A percentile compares a stretch with the other conserved stretches of the same genome.
Conservation (phyloP, 2,888 invertebrate species). For the Acleris cristana region DNA sequence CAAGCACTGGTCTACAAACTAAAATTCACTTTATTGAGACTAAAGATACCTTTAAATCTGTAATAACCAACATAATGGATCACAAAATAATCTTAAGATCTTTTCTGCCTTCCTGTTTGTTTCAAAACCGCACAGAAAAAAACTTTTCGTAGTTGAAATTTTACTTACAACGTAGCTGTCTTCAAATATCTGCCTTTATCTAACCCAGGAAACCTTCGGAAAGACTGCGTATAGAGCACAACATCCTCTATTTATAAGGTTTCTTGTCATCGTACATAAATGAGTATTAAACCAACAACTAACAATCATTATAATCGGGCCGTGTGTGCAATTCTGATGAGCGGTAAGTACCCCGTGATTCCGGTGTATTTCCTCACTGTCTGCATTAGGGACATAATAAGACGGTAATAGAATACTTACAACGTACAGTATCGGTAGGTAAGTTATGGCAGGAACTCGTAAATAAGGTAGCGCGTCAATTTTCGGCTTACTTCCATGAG, state of each 20-base stretch:
- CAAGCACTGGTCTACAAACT: too few relatives aligned
- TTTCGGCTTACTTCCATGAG: too few relatives aligned
- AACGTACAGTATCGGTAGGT: background rate
- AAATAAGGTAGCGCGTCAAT: too few relatives aligned
- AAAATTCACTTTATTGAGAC: too few relatives aligned
- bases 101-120: too few relatives aligned
- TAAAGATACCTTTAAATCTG: too few relatives aligned
- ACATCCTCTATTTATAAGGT: slow-evolving; percentile 55
- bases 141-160: too few relatives aligned
- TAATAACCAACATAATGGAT: too few relatives aligned
- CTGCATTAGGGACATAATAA: background rate
- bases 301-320: slow-evolving; percentile 54
- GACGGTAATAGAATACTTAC: background rate
- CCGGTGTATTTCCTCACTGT: slow-evolving; percentile 36
- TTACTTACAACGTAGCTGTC: too few relatives aligned
- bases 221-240: slow-evolving; percentile 43
- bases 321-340: slow-evolving; percentile 53
- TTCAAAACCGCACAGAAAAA: too few relatives aligned
- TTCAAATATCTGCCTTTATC: background rate
- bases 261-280: slow-evolving; percentile 58
- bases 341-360: slow-evolving; percentile 42
- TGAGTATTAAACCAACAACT: slow-evolving; percentile 49
- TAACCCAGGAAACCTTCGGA: slow-evolving; percentile 8
- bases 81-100: too few relatives aligned
- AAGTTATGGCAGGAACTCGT: too few relatives aligned